A percentile compares a stretch with the other conserved stretches of the same genome.
Evolutionary conservation across 2,113 vertebrate species (phyloP).

Genomic region (Pipra filicauda): DNA sequence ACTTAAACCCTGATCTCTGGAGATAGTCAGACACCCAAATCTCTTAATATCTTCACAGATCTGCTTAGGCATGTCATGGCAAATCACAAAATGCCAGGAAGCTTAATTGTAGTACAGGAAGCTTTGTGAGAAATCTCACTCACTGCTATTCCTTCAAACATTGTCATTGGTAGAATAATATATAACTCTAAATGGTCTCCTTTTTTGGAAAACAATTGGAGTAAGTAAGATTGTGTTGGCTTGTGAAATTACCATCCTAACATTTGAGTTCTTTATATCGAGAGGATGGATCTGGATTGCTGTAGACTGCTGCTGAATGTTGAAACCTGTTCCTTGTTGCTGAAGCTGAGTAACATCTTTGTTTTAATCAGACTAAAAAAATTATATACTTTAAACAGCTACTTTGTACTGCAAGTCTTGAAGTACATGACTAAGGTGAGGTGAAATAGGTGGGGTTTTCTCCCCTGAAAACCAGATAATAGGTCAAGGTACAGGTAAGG

Average conservation of each 20-base stretch:
- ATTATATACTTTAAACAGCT: neutral
- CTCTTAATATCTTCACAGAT: neutral
- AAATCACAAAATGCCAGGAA: conserved; percentile 27
- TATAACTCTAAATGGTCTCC: neutral
- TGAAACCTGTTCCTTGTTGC: neutral
- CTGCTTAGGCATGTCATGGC: conserved; percentile 32
- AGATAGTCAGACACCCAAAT: neutral
- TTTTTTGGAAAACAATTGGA: neutral
- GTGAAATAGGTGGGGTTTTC: neutral
- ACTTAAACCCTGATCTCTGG: conserved; percentile 16
- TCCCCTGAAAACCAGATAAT: neutral
- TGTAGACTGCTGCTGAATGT: neutral
- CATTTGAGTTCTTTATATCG: neutral
- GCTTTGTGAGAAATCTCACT: neutral
- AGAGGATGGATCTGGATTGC: neutral
- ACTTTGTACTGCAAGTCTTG: neutral
- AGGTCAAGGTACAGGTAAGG: neutral
- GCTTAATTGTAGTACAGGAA: neutral
- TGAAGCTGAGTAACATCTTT: neutral
- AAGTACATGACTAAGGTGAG: neutral
- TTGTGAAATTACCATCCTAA: neutral
- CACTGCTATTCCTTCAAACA: neutral
- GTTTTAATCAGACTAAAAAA: neutral
- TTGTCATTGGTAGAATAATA: neutral
- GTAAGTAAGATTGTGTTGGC: neutral